phyloP scores from a whole-genome alignment of 2,888 invertebrate species.

The Thelaira solivaga region DNA sequence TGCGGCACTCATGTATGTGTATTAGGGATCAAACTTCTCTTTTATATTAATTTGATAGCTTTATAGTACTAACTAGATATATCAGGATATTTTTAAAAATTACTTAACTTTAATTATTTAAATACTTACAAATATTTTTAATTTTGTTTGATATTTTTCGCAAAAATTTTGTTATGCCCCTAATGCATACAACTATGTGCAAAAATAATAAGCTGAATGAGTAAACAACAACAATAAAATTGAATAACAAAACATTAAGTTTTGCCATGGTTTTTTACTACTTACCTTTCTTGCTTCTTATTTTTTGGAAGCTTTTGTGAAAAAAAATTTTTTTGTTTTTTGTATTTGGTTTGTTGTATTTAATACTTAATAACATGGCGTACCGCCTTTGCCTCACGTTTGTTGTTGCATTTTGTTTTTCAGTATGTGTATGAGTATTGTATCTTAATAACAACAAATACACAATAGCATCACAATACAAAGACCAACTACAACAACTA shows the following conservation, averaged over 20 bases:
- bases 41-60: too few species aligned
- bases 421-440: not conserved
- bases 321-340: too few species aligned
- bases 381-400: constrained; percentile 29
- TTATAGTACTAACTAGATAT: too few species aligned
- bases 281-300: not conserved
- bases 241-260: not conserved
- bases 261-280: constrained; percentile 10
- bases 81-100: too few species aligned
- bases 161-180: not conserved
- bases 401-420: constrained; percentile 3
- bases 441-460: constrained; percentile 55
- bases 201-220: not conserved
- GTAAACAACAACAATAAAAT: not conserved
- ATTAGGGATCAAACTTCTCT: not conserved
- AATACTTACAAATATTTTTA: too few species aligned
- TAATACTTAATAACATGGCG: constrained; percentile 48
- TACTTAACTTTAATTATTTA: too few species aligned
- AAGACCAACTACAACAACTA: constrained; percentile 44
- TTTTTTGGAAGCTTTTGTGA: not conserved
- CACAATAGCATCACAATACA: constrained; percentile 36
- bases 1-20: too few species aligned
- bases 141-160: not conserved
- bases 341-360: constrained; percentile 49
- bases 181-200: not conserved